These are phyloP conservation scores for Lymantria dispar DNA, from an alignment of 2,888 invertebrate genomes.

Conservation along the genomic window DNA sequence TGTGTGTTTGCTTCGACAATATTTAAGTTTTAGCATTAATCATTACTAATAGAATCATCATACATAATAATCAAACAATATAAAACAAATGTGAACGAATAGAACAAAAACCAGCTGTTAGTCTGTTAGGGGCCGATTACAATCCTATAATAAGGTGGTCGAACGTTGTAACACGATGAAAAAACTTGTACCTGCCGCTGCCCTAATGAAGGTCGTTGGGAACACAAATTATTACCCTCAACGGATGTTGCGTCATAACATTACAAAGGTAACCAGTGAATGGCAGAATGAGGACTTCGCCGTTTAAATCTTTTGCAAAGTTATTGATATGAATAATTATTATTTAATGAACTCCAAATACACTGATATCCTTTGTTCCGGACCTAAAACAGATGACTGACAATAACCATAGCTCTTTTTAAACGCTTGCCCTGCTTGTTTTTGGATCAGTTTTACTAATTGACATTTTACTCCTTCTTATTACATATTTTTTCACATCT, in stretches of 20 bases:
- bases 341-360: no score
- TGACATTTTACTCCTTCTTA: no score
- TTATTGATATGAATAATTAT: background rate
- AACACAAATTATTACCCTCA: slow-evolving; percentile 51
- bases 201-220: slow-evolving; percentile 64
- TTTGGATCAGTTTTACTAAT: no score
- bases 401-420: no score
- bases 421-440: no score
- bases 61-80: slow-evolving; percentile 30
- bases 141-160: slow-evolving; percentile 55
- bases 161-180: slow-evolving; percentile 48
- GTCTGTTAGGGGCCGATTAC: slow-evolving; percentile 50
- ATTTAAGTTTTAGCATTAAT: no score
- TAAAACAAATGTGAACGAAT: slow-evolving; percentile 31
- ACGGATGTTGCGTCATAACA: slow-evolving; percentile 40
- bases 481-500: no score
- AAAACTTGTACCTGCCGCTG: slow-evolving; percentile 67
- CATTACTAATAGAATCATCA: slow-evolving; percentile 22
- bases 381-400: no score
- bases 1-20: no score
- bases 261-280: slow-evolving; percentile 37
- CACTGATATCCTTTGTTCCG: no score
- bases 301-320: background rate
- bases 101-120: slow-evolving; percentile 52
- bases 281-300: slow-evolving; percentile 11